Percentiles rank a stretch among this genome's conserved stretches.
Evolutionary conservation across 1,140 invertebrate genomes (phyloP).

Genomic region (Platyura marginata): DNA sequence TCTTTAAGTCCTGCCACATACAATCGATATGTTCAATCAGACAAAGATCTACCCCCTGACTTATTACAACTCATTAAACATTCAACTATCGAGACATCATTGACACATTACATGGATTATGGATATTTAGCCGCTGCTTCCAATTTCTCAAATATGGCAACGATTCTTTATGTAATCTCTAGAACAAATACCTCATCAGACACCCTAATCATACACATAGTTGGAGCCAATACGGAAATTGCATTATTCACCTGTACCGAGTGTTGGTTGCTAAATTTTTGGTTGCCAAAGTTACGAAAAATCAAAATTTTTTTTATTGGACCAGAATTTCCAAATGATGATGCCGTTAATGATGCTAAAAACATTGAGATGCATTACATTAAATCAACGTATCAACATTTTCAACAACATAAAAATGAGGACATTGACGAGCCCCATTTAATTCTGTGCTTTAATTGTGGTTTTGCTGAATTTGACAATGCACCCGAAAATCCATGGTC

Average conservation of each 20-base stretch:
- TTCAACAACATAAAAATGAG: too few relatives aligned
- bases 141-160: background rate
- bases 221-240: conserved; percentile 6
- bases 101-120: background rate
- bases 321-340: background rate
- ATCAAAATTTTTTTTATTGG: background rate
- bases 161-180: background rate
- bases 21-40: too few relatives aligned
- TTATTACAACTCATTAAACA: too few relatives aligned
- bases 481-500: conserved; percentile 13
- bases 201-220: conserved; percentile 9
- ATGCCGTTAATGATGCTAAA: background rate
- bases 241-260: conserved; percentile 6
- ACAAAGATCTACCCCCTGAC: too few relatives aligned
- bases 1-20: too few relatives aligned
- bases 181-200: conserved; percentile 3
- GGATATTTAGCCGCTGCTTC: background rate
- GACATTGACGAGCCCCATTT: conserved; percentile 11
- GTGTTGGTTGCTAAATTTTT: conserved; percentile 13
- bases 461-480: conserved; percentile 14
- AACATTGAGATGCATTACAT: background rate
- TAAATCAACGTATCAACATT: background rate
- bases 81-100: too few relatives aligned
- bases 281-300: conserved; percentile 4
- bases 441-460: conserved; percentile 20